Evolutionary conservation across 53 echinoderm and acorn worm species (phyloP), one percentile per base, ranked within the genome.

Genomic region (Henricia sp.): DNA sequence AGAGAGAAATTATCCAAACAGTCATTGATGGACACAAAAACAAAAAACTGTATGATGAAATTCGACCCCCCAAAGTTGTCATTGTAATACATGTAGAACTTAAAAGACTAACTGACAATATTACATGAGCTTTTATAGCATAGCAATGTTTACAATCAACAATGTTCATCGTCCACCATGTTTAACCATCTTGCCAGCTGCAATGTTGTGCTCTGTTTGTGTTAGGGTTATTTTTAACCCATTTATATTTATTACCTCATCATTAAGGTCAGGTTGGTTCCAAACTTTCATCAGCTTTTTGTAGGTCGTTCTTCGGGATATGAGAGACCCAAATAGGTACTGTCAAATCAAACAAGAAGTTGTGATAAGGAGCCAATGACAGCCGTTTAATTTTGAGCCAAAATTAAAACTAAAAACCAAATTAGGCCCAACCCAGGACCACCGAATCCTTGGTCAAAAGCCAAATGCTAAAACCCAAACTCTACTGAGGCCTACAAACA

Each of bases 291-390:
- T 70, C 39, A 91, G 67, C 10, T 83, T 84, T 35, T 91, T 91
- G 74, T 94, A 90, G 10, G 94, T 94, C 50, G 90, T 77, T 40
- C 88, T 74, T 44, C 94, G 85, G 65, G 91, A 91, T 20, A 94
- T 35, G 12, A 94, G 71, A 5, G 94, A 94, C 3, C 94, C 94
- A 70, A 94, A 94, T 4, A 94, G 82, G 50, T 91, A 80, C 94
- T 94, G 83, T 6, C 53, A 66, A 52, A 60, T 20, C 69, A 54
- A 72, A 0, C 48, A 9, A 16, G 48, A 16, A 48, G 48, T 16
- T 11, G 16, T 48, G 48, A 48, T 9, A 48, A 48, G 48, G 9
- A 16, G 16, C n/a, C n/a, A n/a, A n/a, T n/a, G n/a, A n/a, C n/a
- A n/a, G n/a, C n/a, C n/a, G 16, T 9, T 48, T 48, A 48, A 11